phyloP scores from a whole-genome alignment of 2,113 vertebrate species.

The Cololabis saira region DNA sequence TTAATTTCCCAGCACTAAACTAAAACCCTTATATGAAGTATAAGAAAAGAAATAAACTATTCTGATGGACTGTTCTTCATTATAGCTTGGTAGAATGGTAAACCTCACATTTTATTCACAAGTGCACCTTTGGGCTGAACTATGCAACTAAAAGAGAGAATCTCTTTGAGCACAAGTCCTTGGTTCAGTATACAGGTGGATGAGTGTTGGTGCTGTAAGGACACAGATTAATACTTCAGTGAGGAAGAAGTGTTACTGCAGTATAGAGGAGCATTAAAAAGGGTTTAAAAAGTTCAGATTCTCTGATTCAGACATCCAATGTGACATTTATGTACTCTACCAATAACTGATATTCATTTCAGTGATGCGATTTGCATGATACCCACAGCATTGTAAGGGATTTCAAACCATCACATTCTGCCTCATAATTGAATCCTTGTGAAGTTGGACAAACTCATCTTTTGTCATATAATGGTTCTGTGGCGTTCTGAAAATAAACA shows the following conservation, averaged over 20 bases:
- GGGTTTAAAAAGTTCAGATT: not conserved
- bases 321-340: not conserved
- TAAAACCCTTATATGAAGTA: not conserved
- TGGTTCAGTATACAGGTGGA: no score
- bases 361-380: slow-evolving; percentile 1
- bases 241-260: not conserved
- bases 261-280: not conserved
- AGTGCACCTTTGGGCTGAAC: not conserved
- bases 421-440: not conserved
- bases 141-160: not conserved
- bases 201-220: no score
- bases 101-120: no score
- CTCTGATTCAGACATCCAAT: not conserved
- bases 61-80: no score
- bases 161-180: not conserved
- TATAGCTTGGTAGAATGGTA: no score
- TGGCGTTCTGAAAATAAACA: not conserved
- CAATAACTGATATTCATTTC: not conserved
- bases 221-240: no score
- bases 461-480: not conserved
- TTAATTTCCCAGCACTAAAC: slow-evolving; percentile 11
- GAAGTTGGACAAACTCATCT: no score
- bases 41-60: not conserved
- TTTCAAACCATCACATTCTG: not conserved
- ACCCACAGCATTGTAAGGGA: not conserved